phyloP scores from a whole-genome alignment of 2,888 invertebrate genomes.

The Agrotis puta region DNA sequence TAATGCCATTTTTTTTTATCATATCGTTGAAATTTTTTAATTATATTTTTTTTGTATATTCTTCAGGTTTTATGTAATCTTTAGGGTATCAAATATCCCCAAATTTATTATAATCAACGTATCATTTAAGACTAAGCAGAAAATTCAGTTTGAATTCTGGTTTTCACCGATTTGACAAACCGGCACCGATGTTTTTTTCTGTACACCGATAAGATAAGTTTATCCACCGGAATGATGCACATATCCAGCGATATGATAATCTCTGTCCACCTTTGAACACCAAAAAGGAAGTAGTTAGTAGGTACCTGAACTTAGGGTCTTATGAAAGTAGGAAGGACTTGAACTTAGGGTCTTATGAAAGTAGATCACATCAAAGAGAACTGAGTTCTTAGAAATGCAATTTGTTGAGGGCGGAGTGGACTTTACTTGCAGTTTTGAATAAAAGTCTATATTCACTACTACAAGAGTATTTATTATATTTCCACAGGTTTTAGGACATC shows the following conservation, averaged over 20 bases:
- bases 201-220: constrained; percentile 2
- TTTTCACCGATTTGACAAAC: constrained; percentile 1
- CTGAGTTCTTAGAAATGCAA: too few species aligned
- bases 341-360: neutral
- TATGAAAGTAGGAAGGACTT: neutral
- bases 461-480: too few species aligned
- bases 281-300: constrained; percentile 1
- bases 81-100: too few species aligned
- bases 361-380: too few species aligned
- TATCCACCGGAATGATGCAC: neutral
- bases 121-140: neutral
- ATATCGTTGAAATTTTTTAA: too few species aligned
- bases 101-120: neutral
- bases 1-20: too few species aligned
- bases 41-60: too few species aligned
- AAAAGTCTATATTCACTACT: too few species aligned
- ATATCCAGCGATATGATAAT: neutral
- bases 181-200: neutral
- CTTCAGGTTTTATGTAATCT: too few species aligned
- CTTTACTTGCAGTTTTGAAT: too few species aligned
- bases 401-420: too few species aligned
- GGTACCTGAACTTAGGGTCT: neutral
- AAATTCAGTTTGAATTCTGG: constrained; percentile 2
- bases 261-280: constrained; percentile 7
- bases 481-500: too few species aligned